phyloP scores from a whole-genome alignment of 1,140 invertebrate genomes.

The Hylaeus volcanicus region DNA sequence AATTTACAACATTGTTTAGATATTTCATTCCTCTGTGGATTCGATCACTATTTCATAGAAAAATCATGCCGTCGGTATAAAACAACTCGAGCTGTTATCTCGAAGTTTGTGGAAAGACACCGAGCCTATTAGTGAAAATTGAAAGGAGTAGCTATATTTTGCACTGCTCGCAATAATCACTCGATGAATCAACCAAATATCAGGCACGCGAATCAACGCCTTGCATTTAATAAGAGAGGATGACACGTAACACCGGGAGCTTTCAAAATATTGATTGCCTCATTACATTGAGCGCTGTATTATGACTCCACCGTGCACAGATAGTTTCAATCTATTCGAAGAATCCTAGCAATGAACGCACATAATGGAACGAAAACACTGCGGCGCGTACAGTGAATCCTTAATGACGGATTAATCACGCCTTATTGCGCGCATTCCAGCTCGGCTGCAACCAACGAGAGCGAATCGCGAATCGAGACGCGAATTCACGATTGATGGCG shows the following conservation, averaged over 20 bases:
- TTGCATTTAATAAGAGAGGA: no score
- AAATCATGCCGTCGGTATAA: no score
- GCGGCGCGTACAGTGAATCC: constrained; percentile 10
- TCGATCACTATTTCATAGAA: no score
- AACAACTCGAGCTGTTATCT: no score
- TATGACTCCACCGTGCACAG: not conserved
- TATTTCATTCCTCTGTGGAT: no score
- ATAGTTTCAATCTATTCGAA: not conserved
- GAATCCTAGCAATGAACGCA: not conserved
- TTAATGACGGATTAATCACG: constrained; percentile 39
- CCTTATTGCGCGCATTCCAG: constrained; percentile 23
- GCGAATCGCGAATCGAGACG: constrained; percentile 10
- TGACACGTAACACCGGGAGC: not conserved
- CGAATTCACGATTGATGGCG: constrained; percentile 11
- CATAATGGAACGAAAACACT: constrained; percentile 1
- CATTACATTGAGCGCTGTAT: not conserved
- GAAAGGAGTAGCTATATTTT: no score
- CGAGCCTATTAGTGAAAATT: no score
- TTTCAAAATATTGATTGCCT: constrained; percentile 1
- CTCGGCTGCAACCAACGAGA: constrained; percentile 9
- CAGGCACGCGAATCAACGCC: no score
- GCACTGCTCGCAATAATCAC: no score
- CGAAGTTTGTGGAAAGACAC: no score
- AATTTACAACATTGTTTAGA: no score
- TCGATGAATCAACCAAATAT: no score